Base-by-base conservation (phyloP, 2,888 invertebrate genomes). In the Hirtodrosophila alboralis region DNA sequence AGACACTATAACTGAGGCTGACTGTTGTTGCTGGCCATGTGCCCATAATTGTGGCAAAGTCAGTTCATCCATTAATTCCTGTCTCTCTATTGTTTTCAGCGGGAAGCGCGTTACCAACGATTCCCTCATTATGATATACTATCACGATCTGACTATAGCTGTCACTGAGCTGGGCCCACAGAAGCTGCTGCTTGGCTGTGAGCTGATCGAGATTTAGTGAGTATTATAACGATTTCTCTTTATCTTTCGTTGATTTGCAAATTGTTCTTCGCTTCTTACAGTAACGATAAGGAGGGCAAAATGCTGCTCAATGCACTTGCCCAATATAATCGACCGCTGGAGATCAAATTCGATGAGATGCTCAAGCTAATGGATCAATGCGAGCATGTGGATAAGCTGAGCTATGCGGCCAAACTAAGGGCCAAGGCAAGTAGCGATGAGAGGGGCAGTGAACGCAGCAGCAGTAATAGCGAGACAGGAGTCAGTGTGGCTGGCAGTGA, bases 161-260 rank as follows among this genome's bases (percentile, higher is more conserved):
- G 93, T 96, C 34, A 94, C 96, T 37, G 96, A 96, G 89, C 91
- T 96, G 57, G 95, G 94, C 3, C 92, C 93, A 4, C 93, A 93
- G 62, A 95, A 95, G 88, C 91, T 94, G 79, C 91, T 95, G 58
- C 92, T 94, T 43, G 94, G 94, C 87, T 96, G 96, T 89, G 95
- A 96, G 89, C 92, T 97, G 79, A 94, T 96, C 87, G 96, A 97
- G 92, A 95, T 96, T 74, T 94, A 94, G 96, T 97, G 91, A 95
- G 96, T 95, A 21, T 10, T 33, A 23, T 23, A 23, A 23, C 16
- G 12, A 6, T 31, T n/a, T n/a, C n/a, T n/a, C 7, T 21, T 18
- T 18, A 2, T 16, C 0, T n/a, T n/a, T 30, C 10, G 8, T 4
- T 7, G 8, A 21, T 23, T 23, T 7, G 23, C 23, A 1, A 23